phyloP scores from a whole-genome alignment of 2,888 invertebrate genomes.

The Cryptus viduatorius region DNA sequence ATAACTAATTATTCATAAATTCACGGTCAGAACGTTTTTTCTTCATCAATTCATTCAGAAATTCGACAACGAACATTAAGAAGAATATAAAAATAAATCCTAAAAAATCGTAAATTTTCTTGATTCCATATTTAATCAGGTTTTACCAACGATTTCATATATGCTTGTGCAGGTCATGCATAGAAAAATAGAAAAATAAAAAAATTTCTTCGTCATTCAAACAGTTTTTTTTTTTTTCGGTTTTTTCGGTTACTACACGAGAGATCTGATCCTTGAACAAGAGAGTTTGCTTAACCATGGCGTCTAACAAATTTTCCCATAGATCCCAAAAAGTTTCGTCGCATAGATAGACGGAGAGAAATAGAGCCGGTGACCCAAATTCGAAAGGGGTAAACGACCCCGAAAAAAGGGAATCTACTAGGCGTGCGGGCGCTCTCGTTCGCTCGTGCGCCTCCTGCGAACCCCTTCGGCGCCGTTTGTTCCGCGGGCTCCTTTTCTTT shows the following conservation, averaged over 20 bases:
- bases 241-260: conserved; percentile 5
- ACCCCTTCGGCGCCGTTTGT: conserved; percentile 70
- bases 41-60: conserved; percentile 3
- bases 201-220: no score
- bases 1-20: no score
- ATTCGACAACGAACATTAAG: no score
- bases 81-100: no score
- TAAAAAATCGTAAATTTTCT: not conserved
- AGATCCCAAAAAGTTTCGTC: conserved; percentile 64
- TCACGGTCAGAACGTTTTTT: not conserved
- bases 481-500: conserved; percentile 61
- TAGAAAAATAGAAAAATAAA: no score
- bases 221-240: no score
- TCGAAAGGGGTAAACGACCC: conserved; percentile 83
- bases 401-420: conserved; percentile 74
- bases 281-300: conserved; percentile 26
- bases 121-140: not conserved
- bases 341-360: conserved; percentile 53
- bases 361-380: conserved; percentile 80
- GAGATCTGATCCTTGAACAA: conserved; percentile 25
- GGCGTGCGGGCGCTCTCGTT: conserved; percentile 74
- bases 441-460: conserved; percentile 69
- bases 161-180: no score
- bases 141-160: no score
- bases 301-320: conserved; percentile 68